A percentile compares a stretch with the other conserved stretches of the same genome.
phyloP scores from a whole-genome alignment of 92 coral and sea anemone species.

The Desmophyllum pertusum region DNA sequence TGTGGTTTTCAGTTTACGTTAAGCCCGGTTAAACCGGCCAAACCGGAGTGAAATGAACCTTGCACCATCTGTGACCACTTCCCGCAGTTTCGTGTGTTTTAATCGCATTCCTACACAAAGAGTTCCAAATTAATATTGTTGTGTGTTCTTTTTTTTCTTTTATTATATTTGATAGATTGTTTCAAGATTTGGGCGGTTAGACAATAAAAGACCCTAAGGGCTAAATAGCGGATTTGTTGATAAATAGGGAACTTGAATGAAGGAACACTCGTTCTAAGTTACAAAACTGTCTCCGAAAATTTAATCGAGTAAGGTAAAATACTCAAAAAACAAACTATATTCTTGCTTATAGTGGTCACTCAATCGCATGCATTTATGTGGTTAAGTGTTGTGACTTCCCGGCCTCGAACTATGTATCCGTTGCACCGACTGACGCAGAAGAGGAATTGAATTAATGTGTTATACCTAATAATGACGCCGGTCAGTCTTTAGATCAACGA shows the following conservation, averaged over 20 bases:
- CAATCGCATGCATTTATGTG: too few species aligned
- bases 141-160: background rate
- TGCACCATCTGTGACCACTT: background rate
- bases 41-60: background rate
- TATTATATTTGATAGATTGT: background rate
- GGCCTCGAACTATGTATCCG: too few species aligned
- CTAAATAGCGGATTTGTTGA: background rate
- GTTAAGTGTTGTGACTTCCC: too few species aligned
- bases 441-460: too few species aligned
- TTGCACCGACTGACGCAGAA: too few species aligned
- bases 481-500: too few species aligned
- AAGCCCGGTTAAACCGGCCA: background rate
- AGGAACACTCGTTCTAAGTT: background rate
- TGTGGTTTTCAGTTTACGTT: background rate
- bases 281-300: background rate
- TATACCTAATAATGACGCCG: too few species aligned
- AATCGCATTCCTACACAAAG: background rate
- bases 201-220: background rate
- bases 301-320: background rate
- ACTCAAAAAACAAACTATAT: too few species aligned
- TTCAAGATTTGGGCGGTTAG: background rate
- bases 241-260: background rate
- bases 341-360: too few species aligned
- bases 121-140: background rate
- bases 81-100: background rate